Evolutionary conservation across 2,888 invertebrate species (phyloP), one percentile per base, ranked within the genome.

Genomic region (Oeneis ivallda): DNA sequence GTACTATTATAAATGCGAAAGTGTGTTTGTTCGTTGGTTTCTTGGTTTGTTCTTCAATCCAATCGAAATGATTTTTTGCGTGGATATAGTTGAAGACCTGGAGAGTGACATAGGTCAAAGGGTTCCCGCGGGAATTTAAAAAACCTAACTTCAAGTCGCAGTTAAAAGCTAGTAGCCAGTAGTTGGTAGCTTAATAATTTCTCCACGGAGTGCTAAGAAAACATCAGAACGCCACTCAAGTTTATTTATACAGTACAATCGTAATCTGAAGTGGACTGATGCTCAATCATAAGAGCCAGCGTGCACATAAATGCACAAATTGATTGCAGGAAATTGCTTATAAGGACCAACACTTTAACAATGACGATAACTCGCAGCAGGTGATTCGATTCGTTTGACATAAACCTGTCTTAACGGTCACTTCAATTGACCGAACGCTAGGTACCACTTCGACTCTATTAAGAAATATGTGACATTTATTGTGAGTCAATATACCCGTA

Each of bases 381-480:
- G 70, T 67, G 71, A 67, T 67, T 63, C 66, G 63, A 52, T 68
- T 68, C 66, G 64, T 67, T 71, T 70, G 70, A 70, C 58, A 66
- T 62, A 66, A 72, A 72, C 69, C 71, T 73, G 72, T 69, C 67
- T 66, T 67, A 70, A 71, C 68, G 69, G 71, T 68, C 69, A 71
- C 66, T 67, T 68, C 74, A 75, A 75, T 75, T 75, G 75, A 70
- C 56, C 57, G 66, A 62, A 68, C 70, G 67, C 32, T 62, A 54
- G 54, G 54, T 43, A 26, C 54, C 17, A 43, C 71, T 72, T 71
- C 73, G 76, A 79, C 79, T 86, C 80, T 86, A 90, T 89, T 86
- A 86, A 84, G 89, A 92, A 82, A 86, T 84, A 91, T 90, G 88
- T 88, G 89, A 85, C 85, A 77, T 88, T 87, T 89, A 90, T 91